Evolutionary conservation across 2,797 vertebrate genomes (phyloP), one percentile per base, ranked within the genome.

Genomic region (Natrix natrix): DNA sequence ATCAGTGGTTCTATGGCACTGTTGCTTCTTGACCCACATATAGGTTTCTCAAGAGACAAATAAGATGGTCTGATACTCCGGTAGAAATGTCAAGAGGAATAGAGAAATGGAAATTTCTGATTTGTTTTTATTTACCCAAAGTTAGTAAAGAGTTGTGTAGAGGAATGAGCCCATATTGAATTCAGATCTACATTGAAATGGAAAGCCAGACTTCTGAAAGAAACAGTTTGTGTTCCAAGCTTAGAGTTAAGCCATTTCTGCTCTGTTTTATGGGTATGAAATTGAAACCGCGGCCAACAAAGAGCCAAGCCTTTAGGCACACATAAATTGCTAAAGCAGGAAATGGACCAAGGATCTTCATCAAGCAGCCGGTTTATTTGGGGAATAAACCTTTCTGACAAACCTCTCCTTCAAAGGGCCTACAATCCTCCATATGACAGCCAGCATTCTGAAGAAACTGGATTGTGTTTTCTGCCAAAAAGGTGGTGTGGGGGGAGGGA

Each of bases 361-460:
- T 78, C 52, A 92, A 92, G 37, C 93, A 24, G 86, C 0, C 83
- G n/a, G 63, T 69, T 32, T 91, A 59, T 60, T 87, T 83, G 90
- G 26, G 32, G 0, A 56, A 91, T 91, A 48, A 93, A 95, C 78
- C 0, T 87, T 5, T 92, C 87, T 86, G 93, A 91, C 4, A 94
- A 91, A 94, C 89, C 69, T 96, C 8, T 17, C 93, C 16, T 43
- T 95, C 93, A 94, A 93, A 94, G 16, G 86, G 93, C 86, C 52
- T 60, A 6, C 17, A 43, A 78, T 78, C 17, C 16, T 43, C 17
- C 37, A 11, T 22, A 78, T 10, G 32, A 78, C 37, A 43, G 86
- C 1, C 26, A 4, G 0, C 87, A 11, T 24, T 90, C 90, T 6
- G 24, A 12, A 0, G 0, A 0, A 78, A 2, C 10, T 2, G 7